Evolutionary conservation across 2,888 invertebrate genomes (phyloP).

Genomic region (Fissipunctia ypsillon): DNA sequence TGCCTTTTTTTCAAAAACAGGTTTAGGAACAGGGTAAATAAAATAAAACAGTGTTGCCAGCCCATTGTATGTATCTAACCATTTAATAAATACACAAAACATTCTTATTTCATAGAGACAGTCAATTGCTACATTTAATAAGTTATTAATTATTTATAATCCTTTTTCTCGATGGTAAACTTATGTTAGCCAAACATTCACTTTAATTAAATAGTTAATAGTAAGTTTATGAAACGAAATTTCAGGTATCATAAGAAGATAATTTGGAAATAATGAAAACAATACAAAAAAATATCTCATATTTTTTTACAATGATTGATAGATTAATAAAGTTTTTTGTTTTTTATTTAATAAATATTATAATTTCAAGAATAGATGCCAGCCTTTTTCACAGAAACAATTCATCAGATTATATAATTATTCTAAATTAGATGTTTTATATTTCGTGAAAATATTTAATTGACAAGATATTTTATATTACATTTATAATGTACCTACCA

Average conservation of each 20-base stretch:
- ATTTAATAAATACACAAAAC: slow-evolving; percentile 84
- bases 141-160: slow-evolving; percentile 67
- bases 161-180: slow-evolving; percentile 84
- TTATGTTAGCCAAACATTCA: slow-evolving; percentile 75
- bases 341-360: slow-evolving; percentile 30
- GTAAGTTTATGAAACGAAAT: slow-evolving; percentile 44
- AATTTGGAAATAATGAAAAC: slow-evolving; percentile 39
- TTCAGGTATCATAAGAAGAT: slow-evolving; percentile 65
- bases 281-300: background rate
- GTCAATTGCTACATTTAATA: slow-evolving; percentile 78
- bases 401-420: slow-evolving; percentile 25
- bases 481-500: slow-evolving; percentile 59
- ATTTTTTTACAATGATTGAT: slow-evolving; percentile 19
- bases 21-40: slow-evolving; percentile 7
- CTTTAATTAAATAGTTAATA: slow-evolving; percentile 42
- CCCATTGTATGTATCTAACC: slow-evolving; percentile 79
- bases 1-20: no score
- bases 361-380: slow-evolving; percentile 60
- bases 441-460: slow-evolving; percentile 67
- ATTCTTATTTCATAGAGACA: slow-evolving; percentile 78
- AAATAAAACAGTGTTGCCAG: slow-evolving; percentile 71
- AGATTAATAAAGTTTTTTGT: slow-evolving; percentile 44
- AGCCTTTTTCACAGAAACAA: slow-evolving; percentile 74
- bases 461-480: slow-evolving; percentile 70
- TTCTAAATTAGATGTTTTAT: slow-evolving; percentile 48